A percentile compares a stretch with the other conserved stretches of the same genome.
Conservation (phyloP, 1,140 invertebrate genomes). For the Macrobrachium nipponense region DNA sequence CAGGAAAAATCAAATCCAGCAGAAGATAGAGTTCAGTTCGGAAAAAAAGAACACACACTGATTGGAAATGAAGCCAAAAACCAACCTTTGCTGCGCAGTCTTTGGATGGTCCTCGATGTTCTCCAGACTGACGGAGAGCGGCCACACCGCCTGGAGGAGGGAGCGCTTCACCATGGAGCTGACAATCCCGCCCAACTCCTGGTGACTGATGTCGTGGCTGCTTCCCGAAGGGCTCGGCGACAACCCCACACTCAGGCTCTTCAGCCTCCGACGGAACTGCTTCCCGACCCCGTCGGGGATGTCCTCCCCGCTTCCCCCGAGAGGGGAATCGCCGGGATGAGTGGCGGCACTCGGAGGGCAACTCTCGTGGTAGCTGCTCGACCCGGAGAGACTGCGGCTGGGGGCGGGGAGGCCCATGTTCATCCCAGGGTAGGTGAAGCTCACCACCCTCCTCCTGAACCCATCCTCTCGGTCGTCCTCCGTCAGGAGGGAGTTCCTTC, state of each 20-base stretch:
- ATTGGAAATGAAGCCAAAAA: too few relatives aligned
- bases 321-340: background rate
- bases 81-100: background rate
- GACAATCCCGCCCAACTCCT: constrained; percentile 6
- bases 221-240: constrained; percentile 20
- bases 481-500: background rate
- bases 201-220: constrained; percentile 9
- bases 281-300: background rate
- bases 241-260: constrained; percentile 46
- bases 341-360: background rate
- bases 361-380: background rate
- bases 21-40: too few relatives aligned
- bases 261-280: constrained; percentile 37
- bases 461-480: constrained; percentile 3
- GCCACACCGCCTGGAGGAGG: constrained; percentile 48
- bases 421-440: constrained; percentile 33
- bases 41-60: too few relatives aligned
- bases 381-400: background rate
- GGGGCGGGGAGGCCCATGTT: background rate
- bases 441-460: constrained; percentile 35
- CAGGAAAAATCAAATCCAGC: too few relatives aligned
- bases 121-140: constrained; percentile 48
- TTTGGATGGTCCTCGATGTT: constrained; percentile 44
- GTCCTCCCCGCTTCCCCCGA: background rate
- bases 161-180: constrained; percentile 33